phyloP scores from a whole-genome alignment of 2,888 invertebrate species.

The Tachina fera region DNA sequence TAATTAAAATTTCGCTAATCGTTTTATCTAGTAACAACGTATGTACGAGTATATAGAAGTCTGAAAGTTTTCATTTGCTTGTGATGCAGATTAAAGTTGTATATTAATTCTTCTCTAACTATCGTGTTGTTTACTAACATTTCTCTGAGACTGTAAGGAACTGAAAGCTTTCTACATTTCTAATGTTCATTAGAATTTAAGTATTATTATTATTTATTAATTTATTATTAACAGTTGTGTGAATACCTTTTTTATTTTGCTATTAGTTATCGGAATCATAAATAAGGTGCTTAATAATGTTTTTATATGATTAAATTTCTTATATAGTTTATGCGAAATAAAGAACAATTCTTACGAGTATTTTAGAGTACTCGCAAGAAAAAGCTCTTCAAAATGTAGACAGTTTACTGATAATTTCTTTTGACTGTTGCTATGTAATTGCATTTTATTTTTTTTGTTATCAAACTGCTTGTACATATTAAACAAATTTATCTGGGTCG shows the following conservation, averaged over 20 bases:
- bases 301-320: neutral
- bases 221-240: neutral
- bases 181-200: neutral
- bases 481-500: neutral
- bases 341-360: neutral
- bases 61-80: neutral
- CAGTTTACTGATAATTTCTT: neutral
- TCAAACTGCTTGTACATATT: neutral
- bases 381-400: neutral
- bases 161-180: no score
- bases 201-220: neutral
- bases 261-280: neutral
- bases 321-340: neutral
- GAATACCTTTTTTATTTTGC: neutral
- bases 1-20: neutral
- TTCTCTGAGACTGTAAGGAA: no score
- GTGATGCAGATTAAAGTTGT: neutral
- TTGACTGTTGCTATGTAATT: neutral
- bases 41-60: no score
- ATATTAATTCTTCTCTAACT: no score
- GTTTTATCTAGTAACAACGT: neutral
- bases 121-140: no score
- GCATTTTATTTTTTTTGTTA: neutral
- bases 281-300: neutral
- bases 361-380: neutral